phyloP scores from a whole-genome alignment of 2,888 invertebrate species.

The Choristoneura rosaceana region DNA sequence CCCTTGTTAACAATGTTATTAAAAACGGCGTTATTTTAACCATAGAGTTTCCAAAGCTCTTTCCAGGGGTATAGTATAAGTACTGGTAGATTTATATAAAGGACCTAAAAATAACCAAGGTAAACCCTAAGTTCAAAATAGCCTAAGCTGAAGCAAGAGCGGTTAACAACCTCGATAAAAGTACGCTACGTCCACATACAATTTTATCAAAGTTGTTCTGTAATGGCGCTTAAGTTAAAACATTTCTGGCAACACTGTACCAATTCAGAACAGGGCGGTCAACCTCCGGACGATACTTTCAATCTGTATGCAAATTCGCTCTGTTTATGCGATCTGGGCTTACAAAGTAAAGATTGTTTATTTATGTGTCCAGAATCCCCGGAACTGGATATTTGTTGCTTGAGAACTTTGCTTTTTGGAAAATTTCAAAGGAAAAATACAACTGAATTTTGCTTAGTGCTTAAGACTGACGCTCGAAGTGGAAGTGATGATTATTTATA shows the following conservation, averaged over 20 bases:
- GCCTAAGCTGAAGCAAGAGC: too few species aligned
- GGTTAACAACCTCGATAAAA: too few species aligned
- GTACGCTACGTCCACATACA: too few species aligned
- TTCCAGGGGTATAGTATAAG: too few species aligned
- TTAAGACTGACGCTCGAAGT: neutral
- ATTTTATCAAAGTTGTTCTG: too few species aligned
- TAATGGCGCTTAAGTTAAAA: neutral
- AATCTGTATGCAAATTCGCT: slow-evolving; percentile 21
- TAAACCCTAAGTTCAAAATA: too few species aligned
- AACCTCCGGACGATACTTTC: slow-evolving; percentile 14
- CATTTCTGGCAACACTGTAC: neutral
- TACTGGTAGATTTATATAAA: too few species aligned
- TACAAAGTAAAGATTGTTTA: slow-evolving; percentile 22
- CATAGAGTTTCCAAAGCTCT: too few species aligned
- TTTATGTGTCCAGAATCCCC: slow-evolving; percentile 10
- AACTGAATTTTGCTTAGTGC: neutral
- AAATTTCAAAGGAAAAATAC: slow-evolving; percentile 1
- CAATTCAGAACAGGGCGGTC: neutral
- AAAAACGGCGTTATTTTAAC: too few species aligned
- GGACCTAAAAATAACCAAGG: too few species aligned
- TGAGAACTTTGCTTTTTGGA: neutral
- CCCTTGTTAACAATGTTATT: too few species aligned
- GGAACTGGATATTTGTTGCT: slow-evolving; percentile 4
- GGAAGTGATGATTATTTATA: neutral
- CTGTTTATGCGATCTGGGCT: slow-evolving; percentile 19